A percentile compares a stretch with the other conserved stretches of the same genome.
Conservation (phyloP, 2,113 vertebrate genomes). For the Halcyon senegalensis region DNA sequence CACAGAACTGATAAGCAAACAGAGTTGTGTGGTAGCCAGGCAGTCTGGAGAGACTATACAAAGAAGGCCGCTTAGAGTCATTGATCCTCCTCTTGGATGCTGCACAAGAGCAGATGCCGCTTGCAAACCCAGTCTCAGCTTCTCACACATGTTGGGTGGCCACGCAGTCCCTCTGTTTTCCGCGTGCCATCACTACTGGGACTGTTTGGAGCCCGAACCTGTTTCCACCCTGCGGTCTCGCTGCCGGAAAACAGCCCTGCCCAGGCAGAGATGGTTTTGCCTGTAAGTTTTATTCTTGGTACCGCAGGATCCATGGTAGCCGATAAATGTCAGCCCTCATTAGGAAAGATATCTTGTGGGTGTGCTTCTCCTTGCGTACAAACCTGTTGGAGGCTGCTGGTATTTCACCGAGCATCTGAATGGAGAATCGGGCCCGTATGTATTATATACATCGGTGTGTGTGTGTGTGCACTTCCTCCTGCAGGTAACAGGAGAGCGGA, state of each 20-base stretch:
- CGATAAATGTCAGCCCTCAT: conserved; percentile 27
- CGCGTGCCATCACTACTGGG: fast-evolving
- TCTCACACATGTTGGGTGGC: fast-evolving
- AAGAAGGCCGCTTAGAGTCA: not conserved
- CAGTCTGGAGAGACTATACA: not conserved
- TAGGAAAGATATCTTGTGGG: not conserved
- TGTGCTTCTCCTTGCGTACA: not conserved
- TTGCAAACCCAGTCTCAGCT: not conserved
- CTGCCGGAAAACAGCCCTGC: not conserved
- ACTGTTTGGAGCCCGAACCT: not conserved
- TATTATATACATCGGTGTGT: not conserved
- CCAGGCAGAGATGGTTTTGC: not conserved
- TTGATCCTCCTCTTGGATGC: not conserved
- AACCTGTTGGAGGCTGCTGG: not conserved
- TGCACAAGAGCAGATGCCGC: not conserved
- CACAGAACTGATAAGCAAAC: not conserved
- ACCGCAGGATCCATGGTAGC: not conserved
- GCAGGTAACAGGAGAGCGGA: not conserved
- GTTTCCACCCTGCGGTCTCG: fast-evolving
- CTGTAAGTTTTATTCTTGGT: not conserved
- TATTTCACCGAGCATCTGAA: not conserved
- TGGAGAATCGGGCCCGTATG: not conserved
- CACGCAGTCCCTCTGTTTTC: not conserved
- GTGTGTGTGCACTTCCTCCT: not conserved
- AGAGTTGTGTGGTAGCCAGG: not conserved